Base-by-base conservation (phyloP, 2,113 vertebrate genomes). In the Chaetops frenatus region DNA sequence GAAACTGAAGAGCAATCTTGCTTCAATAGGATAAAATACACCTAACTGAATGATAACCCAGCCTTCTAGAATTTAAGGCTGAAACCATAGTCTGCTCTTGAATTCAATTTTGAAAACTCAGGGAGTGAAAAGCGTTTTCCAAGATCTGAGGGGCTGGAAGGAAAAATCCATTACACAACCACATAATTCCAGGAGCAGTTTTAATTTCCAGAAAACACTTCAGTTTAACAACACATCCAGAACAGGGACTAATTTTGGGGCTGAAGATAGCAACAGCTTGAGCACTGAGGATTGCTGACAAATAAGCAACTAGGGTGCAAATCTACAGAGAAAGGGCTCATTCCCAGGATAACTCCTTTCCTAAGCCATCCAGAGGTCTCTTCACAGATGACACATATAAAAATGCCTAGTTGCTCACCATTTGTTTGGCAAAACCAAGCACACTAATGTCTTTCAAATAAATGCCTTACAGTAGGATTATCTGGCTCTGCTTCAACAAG, bases 1-100 rank as follows among this genome's bases (percentile, higher is more conserved):
- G 82, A 86, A 95, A 94, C 44, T 38, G 72, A 90, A 82, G 60
- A 66, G 60, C 51, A 67, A 94, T 90, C 69, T 81, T 35, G 19
- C 48, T 88, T 81, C 53, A 54, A 72, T 47, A 90, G 42, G 36
- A 79, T 47, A 54, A 92, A 62, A 90, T 31, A 81, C 36, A 90
- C 21, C 45, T 74, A 56, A 78, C 36, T 45, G 57, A 89, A 90
- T 38, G 40, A 92, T 61, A 31, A 81, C 2, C 6, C 19, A 79
- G 14, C 36, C 74, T 83, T 81, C 64, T 67, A 44, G 45, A 90
- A 95, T 71, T 95, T 57, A 86, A 73, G 42, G 50, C 48, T 74
- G 40, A 88, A 95, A 88, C 56, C 7, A 18, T 3, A 57, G 64
- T 20, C 19, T 44, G 40, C 25, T 84, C 88, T 60, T 74, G 33